Base-by-base conservation (phyloP, 2,797 vertebrate species). In the Pteropus rufus region DNA sequence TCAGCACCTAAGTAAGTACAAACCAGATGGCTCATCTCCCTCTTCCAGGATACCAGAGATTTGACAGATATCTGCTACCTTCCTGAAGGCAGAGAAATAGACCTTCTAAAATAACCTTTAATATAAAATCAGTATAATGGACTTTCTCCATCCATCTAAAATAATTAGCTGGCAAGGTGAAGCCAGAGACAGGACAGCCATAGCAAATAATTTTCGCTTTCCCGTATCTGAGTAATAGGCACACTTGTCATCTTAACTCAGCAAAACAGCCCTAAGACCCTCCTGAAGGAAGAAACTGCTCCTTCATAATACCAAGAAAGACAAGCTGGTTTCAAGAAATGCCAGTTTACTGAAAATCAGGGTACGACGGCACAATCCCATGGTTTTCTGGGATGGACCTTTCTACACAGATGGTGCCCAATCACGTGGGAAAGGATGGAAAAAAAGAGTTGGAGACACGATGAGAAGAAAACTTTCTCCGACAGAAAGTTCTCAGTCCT, bases 141-240 rank as follows among this genome's bases (percentile, higher is more conserved):
- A 73, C 16, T 58, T 81, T 86, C 52, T 9, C 67, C 26, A 80
- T 5, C 75, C 7, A 69, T 77, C 91, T 93, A 56, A 83, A 95
- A 54, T 36, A 86, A 62, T 70, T 49, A 97, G 52, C 52, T 96
- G 65, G 29, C 89, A 92, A 90, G 26, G 5, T 85, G 34, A 96
- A 81, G 36, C 34, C 82, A 11, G 54, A 54, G 41, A 73, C 65
- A 85, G 95, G 41, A 73, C 65, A 85, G 95, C 75, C 18, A 90
- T 11, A 91, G 82, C 39, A 64, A 90, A 83, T 10, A n/a, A 77
- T 41, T 52, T 81, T n/a, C 41, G 94, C 69, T 54, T 77, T 90
- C 72, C 69, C 79, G 4, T 52, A 77, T 14, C 26, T 80, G 10
- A 91, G 24, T 56, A 72, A 79, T 8, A 91, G 31, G 64, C 0